A percentile compares a stretch with the other conserved stretches of the same genome.
Conservation (phyloP, 2,113 vertebrate species). For the Amphiprion ocellaris region DNA sequence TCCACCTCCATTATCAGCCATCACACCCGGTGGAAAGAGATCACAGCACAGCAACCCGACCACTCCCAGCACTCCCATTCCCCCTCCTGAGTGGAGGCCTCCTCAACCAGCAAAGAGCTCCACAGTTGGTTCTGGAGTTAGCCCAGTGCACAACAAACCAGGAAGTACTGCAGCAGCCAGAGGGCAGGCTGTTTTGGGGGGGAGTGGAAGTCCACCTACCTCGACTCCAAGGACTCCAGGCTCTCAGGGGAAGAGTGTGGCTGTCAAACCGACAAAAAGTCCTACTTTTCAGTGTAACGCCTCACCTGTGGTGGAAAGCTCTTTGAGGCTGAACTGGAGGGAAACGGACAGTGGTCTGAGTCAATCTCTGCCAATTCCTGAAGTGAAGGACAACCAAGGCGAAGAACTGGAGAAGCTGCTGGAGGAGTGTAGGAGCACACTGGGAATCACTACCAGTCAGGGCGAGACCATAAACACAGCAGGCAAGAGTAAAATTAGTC, state of each 20-base stretch:
- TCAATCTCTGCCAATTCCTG: constrained; percentile 43
- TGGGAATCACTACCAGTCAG: constrained; percentile 59
- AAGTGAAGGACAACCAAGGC: constrained; percentile 21
- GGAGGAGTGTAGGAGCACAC: constrained; percentile 71
- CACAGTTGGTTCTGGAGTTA: constrained; percentile 2
- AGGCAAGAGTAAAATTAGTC: constrained; percentile 58
- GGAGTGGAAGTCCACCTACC: constrained; percentile 59
- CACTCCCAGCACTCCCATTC: constrained; percentile 26
- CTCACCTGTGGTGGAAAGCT: constrained; percentile 42
- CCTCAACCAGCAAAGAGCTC: constrained; percentile 43
- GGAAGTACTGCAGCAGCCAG: constrained; percentile 7
- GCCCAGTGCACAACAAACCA: constrained; percentile 35
- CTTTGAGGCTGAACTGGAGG: constrained; percentile 40
- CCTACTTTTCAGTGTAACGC: constrained; percentile 18
- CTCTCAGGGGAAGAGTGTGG: constrained; percentile 35
- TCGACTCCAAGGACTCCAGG: constrained; percentile 48
- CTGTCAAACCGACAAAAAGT: constrained; percentile 52
- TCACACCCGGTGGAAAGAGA: constrained; percentile 35
- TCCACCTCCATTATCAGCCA: constrained; percentile 35
- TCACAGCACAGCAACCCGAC: constrained; percentile 17
- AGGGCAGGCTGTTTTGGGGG: constrained; percentile 38
- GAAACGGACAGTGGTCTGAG: constrained; percentile 74
- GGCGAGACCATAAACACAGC: constrained; percentile 52
- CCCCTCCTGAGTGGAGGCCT: constrained; percentile 54
- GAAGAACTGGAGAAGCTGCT: constrained; percentile 74